Conservation (phyloP, 2,797 vertebrate species). For the Peromyscus nudipes region DNA sequence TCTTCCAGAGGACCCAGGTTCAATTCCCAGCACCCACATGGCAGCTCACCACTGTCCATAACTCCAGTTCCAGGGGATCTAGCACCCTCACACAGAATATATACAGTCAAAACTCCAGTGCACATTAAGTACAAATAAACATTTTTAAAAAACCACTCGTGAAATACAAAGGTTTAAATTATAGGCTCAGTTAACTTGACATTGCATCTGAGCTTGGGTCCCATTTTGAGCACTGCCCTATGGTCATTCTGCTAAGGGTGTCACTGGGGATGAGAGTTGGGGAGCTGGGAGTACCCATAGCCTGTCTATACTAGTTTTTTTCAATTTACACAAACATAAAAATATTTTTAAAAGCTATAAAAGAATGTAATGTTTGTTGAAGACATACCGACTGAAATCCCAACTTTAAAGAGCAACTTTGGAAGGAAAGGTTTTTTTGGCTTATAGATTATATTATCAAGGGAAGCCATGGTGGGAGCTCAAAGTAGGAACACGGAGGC, state of each 20-base stretch:
- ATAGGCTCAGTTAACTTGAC: not conserved
- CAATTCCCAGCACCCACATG: no score
- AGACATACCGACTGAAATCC: not conserved
- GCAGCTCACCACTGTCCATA: no score
- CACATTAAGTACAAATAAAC: no score
- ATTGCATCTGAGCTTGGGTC: fast-evolving
- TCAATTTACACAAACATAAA: not conserved
- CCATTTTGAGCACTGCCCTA: not conserved
- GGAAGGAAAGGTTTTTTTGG: no score
- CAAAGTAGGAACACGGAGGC: not conserved
- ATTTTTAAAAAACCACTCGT: not conserved
- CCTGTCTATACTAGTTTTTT: not conserved
- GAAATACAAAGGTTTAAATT: not conserved
- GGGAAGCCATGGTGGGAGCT: not conserved
- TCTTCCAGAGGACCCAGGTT: no score
- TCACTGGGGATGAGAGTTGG: fast-evolving
- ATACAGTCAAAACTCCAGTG: no score
- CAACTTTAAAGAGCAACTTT: not conserved
- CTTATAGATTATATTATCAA: no score
- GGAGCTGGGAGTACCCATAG: no score
- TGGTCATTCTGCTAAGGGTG: fast-evolving
- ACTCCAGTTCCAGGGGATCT: no score
- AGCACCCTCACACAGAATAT: no score
- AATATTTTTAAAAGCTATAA: not conserved
- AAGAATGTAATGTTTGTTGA: not conserved